Percentiles rank a stretch among this genome's conserved stretches.
Evolutionary conservation across 2,888 invertebrate genomes (phyloP).

Genomic region (Gandaritis pyraliata): DNA sequence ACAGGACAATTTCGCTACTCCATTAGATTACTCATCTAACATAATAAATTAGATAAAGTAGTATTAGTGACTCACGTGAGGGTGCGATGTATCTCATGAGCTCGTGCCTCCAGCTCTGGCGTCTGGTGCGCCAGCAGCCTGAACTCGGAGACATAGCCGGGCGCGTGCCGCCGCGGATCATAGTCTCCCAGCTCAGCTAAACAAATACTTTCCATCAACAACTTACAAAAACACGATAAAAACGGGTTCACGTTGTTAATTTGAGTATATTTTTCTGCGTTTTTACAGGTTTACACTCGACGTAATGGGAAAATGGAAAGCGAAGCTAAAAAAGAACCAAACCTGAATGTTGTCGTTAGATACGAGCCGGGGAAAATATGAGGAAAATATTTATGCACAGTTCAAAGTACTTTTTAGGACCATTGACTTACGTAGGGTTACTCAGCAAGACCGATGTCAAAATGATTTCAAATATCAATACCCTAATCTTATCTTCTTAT

Average conservation of each 20-base stretch:
- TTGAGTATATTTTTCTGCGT: slow-evolving; percentile 27
- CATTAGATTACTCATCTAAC: too few relatives aligned
- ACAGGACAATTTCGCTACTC: too few relatives aligned
- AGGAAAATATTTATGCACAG: slow-evolving; percentile 4
- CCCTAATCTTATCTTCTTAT: not conserved
- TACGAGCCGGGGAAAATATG: slow-evolving; percentile 17
- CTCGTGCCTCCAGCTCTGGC: slow-evolving; percentile 93
- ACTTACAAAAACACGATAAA: slow-evolving; percentile 34
- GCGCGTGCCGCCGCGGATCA: slow-evolving; percentile 93
- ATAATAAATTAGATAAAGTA: not conserved
- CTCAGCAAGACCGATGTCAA: not conserved
- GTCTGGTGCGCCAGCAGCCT: slow-evolving; percentile 96
- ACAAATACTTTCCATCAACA: slow-evolving; percentile 39
- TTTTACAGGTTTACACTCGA: slow-evolving; percentile 29
- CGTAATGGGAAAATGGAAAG: slow-evolving; percentile 29
- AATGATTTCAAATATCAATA: not conserved
- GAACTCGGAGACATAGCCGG: slow-evolving; percentile 97
- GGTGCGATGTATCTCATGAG: slow-evolving; percentile 94
- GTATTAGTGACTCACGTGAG: slow-evolving; percentile 87
- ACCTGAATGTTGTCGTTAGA: slow-evolving; percentile 23
- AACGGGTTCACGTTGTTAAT: slow-evolving; percentile 31
- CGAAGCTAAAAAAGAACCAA: slow-evolving; percentile 23
- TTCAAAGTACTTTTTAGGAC: not conserved
- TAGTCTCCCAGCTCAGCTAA: slow-evolving; percentile 98
- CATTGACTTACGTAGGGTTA: not conserved